Base-by-base conservation (phyloP, 1,140 invertebrate genomes). In the Bombus waltoni region DNA sequence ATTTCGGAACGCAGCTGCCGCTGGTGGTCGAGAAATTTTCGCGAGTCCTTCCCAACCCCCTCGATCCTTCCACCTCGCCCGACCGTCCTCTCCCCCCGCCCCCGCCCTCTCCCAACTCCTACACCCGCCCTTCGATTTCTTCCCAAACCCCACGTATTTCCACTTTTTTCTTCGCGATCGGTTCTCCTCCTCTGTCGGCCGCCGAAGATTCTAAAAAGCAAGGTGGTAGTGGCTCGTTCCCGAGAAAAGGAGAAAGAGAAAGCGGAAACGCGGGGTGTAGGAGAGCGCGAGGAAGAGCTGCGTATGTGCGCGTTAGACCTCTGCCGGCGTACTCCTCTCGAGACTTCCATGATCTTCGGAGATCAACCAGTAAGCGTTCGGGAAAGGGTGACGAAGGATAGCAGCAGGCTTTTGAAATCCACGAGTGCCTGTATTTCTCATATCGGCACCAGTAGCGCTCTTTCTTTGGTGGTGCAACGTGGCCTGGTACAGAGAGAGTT, bases 21-120 rank as follows among this genome's bases (percentile, higher is more conserved):
- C 81, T 83, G 89, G 85, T 90, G 89, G 89, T 90, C 88, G 89
- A 90, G 89, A 90, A 85, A 90, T 90, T 90, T 90, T 90, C 87
- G 88, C 89, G 89, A 85, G 81, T 87, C 77, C 85, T 87, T 81
- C 79, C 83, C 81, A 70, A 59, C 82, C 78, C 79, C n/a, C 28
- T 62, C 59, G 25, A 28, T 62, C 70, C 28, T 35, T n/a, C 35
- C 44, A 32, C 75, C 81, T 62, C 59, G 59, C 28, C 10, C 28
- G 10, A 62, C 10, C 47, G 10, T 53, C 57, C 25, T n/a, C n/a
- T 84, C 73, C 83, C 72, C 70, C 53, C 32, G 22, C 35, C 28
- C 62, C 32, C 22, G 8, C 66, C 42, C 76, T 40, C 81, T 74
- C 80, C 78, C 66, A 79, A 62, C 74, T 75, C 8, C 38, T 59